These are phyloP conservation scores for Sesamia inferens DNA, from an alignment of 2,888 invertebrate species.

Conservation along the genomic window DNA sequence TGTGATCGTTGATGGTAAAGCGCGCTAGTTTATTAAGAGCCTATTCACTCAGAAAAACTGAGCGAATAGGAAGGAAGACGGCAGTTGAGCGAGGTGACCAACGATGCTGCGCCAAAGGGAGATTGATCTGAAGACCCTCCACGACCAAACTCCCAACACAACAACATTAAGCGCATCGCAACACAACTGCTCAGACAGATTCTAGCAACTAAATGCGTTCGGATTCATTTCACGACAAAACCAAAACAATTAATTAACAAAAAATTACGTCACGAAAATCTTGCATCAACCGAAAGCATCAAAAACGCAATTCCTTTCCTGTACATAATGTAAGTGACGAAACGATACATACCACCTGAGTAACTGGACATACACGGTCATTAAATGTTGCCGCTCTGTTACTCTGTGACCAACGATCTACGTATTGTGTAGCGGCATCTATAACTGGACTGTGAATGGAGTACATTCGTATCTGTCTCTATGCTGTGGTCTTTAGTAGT, in stretches of 20 bases:
- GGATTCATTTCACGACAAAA: neutral
- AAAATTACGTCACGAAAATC: slow-evolving; percentile 42
- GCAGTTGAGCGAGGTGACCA: too few species aligned
- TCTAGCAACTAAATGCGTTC: neutral
- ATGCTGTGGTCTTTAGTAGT: slow-evolving; percentile 63
- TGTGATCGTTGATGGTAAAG: too few species aligned
- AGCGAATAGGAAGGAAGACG: too few species aligned
- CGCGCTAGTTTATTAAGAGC: too few species aligned
- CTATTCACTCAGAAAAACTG: too few species aligned
- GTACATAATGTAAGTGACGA: slow-evolving; percentile 75
- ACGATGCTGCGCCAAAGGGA: too few species aligned
- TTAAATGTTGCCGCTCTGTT: slow-evolving; percentile 90
- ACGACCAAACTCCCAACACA: too few species aligned
- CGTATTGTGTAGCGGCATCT: slow-evolving; percentile 87
- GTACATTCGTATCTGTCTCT: slow-evolving; percentile 87
- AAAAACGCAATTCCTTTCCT: slow-evolving; percentile 57
- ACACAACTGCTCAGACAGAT: too few species aligned
- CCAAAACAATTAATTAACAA: slow-evolving; percentile 21
- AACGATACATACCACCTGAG: slow-evolving; percentile 77
- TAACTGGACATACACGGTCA: slow-evolving; percentile 84
- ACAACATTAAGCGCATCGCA: too few species aligned
- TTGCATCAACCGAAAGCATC: slow-evolving; percentile 57
- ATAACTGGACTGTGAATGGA: slow-evolving; percentile 88
- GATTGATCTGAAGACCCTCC: too few species aligned
- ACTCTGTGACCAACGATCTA: slow-evolving; percentile 79